Evolutionary conservation across 2,113 vertebrate genomes (phyloP).

Genomic region (Syngnathus typhle): DNA sequence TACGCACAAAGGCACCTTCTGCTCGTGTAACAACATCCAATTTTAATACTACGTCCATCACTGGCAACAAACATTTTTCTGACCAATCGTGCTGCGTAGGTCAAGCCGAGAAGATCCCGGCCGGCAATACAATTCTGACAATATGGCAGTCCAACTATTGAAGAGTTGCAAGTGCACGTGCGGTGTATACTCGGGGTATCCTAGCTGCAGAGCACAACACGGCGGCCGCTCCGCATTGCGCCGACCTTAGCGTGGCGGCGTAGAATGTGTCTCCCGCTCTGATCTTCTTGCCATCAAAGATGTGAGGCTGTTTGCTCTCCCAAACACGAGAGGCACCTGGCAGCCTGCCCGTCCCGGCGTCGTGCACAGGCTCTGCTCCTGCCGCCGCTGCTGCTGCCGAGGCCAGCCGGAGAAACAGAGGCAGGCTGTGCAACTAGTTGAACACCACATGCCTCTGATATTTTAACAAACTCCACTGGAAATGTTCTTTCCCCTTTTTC

Average conservation of each 20-base stretch:
- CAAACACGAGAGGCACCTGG: constrained; percentile 63
- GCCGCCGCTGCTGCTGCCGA: constrained; percentile 11
- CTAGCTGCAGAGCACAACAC: constrained; percentile 69
- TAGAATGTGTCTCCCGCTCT: constrained; percentile 64
- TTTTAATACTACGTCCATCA: too few species aligned
- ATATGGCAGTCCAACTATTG: neutral
- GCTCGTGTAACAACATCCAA: too few species aligned
- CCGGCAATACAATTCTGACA: neutral
- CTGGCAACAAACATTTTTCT: too few species aligned
- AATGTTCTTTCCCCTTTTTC: constrained; percentile 33
- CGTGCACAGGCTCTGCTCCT: too few species aligned
- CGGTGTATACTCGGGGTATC: constrained; percentile 56
- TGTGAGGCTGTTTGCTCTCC: constrained; percentile 59
- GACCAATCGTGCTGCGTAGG: too few species aligned
- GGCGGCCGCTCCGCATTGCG: constrained; percentile 45
- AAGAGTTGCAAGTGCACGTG: constrained; percentile 1
- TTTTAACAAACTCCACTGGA: constrained; percentile 26
- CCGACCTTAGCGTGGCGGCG: constrained; percentile 57
- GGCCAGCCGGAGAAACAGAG: constrained; percentile 21
- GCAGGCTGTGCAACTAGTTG: constrained; percentile 26
- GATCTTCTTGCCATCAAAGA: constrained; percentile 67
- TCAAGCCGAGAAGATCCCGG: too few species aligned
- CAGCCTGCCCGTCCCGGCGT: constrained; percentile 34
- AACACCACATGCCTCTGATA: constrained; percentile 29
- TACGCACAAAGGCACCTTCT: too few species aligned